Base-by-base conservation (phyloP, 2,888 invertebrate genomes). In the Dysmachus trigonus region DNA sequence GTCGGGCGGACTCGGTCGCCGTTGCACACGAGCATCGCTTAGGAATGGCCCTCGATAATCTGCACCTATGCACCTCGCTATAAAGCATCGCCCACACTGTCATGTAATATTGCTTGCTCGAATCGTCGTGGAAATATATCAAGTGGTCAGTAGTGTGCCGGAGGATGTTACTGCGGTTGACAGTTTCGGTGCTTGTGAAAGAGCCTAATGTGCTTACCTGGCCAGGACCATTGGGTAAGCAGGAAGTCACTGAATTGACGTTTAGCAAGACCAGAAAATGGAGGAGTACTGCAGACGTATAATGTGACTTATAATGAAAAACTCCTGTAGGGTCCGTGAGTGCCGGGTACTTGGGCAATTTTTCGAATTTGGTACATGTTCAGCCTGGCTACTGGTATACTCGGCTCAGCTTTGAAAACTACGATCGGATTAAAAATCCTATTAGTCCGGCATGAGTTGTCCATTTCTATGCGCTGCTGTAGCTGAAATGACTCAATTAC, bases 81-180 rank as follows among this genome's bases (percentile, higher is more conserved):
- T 88, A 88, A 88, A 88, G 88, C 87, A 88, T 88, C 88, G 88
- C 88, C 88, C 88, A 88, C 88, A 88, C 87, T 86, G 88, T 86
- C 88, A 87, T 88, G 88, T 88, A 88, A 88, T 88, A 88, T 87
- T 88, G 88, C 88, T 88, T 88, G 88, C 88, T 87, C 84, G 87
- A 87, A 87, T 87, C 76, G 88, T 87, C 87, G 86, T 88, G 87
- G 88, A 88, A 88, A 88, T 88, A 88, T 88, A 88, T 88, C 87
- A 88, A 88, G 87, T 88, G 88, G 88, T 88, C 88, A 88, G 88
- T 88, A 88, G 88, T 88, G 88, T 88, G 87, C 87, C 87, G 86
- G 88, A 87, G 88, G 88, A 88, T 88, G 87, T 87, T 86, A 53
- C 87, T 87, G 30, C 13, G 35, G 83, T 72, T 83, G 83, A 83